Conservation (phyloP, 2,888 invertebrate species). For the Lasioglossum villosulum region DNA sequence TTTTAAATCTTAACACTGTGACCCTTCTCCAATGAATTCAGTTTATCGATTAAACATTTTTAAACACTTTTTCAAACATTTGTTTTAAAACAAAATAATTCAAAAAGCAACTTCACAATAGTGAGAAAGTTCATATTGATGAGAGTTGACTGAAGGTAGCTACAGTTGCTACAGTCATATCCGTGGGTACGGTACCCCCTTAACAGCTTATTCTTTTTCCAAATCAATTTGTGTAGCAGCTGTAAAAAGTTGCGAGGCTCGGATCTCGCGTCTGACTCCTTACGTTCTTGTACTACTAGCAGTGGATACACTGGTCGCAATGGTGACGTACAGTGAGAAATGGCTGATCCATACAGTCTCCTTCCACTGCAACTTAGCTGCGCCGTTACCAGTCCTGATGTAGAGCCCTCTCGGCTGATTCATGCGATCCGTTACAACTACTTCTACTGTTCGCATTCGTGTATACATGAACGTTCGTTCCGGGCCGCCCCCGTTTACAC, state of each 20-base stretch:
- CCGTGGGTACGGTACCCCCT: no score
- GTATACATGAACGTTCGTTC: constrained; percentile 2
- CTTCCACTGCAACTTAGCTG: constrained; percentile 47
- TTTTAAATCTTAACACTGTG: no score
- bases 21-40: no score
- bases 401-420: constrained; percentile 59
- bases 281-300: constrained; percentile 39
- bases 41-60: no score
- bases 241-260: constrained; percentile 13
- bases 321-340: constrained; percentile 59
- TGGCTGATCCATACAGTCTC: constrained; percentile 64
- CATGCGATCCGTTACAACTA: constrained; percentile 55
- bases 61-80: no score
- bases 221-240: constrained; percentile 1
- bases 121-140: no score
- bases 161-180: no score
- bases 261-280: constrained; percentile 36
- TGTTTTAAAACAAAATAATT: no score
- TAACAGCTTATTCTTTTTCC: not conserved
- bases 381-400: constrained; percentile 47
- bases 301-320: constrained; percentile 29
- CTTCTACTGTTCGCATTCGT: constrained; percentile 14
- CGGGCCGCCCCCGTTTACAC: constrained; percentile 22
- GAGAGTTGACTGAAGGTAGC: no score
- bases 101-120: no score